Base-by-base conservation (phyloP, 1,140 invertebrate species). In the Euschistus heros region DNA sequence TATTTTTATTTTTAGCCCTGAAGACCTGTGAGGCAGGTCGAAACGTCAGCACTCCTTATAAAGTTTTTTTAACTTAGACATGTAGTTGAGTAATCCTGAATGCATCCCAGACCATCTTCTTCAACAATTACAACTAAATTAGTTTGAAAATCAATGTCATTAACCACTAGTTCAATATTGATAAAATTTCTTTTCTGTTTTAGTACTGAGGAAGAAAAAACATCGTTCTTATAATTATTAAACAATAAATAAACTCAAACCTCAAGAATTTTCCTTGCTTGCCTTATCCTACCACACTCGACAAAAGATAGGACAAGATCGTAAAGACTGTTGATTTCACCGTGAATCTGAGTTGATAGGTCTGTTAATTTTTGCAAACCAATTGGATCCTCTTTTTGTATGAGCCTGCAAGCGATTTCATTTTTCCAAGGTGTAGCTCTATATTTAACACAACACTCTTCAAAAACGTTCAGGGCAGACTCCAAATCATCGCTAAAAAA, bases 211-310 rank as follows among this genome's bases (percentile, higher is more conserved):
- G n/a, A n/a, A n/a, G n/a, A n/a, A n/a, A n/a, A n/a, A n/a, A n/a
- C n/a, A n/a, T n/a, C n/a, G n/a, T n/a, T n/a, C n/a, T n/a, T n/a
- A n/a, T 26, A 13, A 60, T 13, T 18, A 54, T 13, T 13, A 54
- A n/a, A 26, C 14, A 62, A 62, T 15, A 37, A 44, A 66, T 66
- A 26, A 44, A 64, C 42, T 50, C 55, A 62, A 72, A 81, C 80
- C 73, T 91, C 86, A 8, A 94, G 74, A 67, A 94, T 89, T 73
- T 89, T 90, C 52, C 84, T 78, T 0, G 89, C 90, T 74, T 92
- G 89, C 55, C 83, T 75, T 22, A 88, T 72, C 52, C 86, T 78
- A 1, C 86, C 86, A 70, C 85, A 87, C 71, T 91, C 88, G 13
- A 92, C 78, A 74, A 92, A 92, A 1, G 83, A 81, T 64, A 90